Percentiles rank a stretch among this genome's conserved stretches.
Evolutionary conservation across 2,113 vertebrate species (phyloP).

Genomic region (Ceratotherium simum): DNA sequence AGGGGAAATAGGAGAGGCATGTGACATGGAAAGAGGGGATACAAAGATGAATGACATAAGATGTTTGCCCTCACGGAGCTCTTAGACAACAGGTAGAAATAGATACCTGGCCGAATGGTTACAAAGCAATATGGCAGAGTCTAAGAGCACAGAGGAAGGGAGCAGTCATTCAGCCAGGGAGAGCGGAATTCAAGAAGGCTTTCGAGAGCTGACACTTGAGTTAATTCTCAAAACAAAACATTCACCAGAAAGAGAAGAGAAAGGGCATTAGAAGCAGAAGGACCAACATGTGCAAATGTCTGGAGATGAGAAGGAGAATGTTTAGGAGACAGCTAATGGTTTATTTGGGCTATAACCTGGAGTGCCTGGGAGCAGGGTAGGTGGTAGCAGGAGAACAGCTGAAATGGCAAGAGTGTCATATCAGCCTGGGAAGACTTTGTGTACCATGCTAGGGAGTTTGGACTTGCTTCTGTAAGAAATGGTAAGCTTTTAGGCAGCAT

Average conservation of each 20-base stretch:
- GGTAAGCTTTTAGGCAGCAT: not conserved
- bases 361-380: not conserved
- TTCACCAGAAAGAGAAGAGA: not conserved
- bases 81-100: not conserved
- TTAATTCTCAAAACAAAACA: constrained; percentile 21
- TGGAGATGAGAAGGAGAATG: not conserved
- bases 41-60: not conserved
- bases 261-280: not conserved
- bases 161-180: not conserved
- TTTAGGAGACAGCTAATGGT: not conserved
- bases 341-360: not conserved
- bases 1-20: not conserved
- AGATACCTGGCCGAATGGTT: not conserved
- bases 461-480: not conserved
- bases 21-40: not conserved
- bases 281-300: not conserved
- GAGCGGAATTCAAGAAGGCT: not conserved
- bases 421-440: not conserved
- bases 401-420: not conserved
- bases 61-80: not conserved
- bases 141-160: not conserved
- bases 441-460: not conserved
- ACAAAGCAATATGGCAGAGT: not conserved
- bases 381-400: not conserved
- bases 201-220: not conserved